Percentiles rank a stretch among this genome's conserved stretches.
Conservation (phyloP, 2,888 invertebrate species). For the Melangyna quadrimaculata region DNA sequence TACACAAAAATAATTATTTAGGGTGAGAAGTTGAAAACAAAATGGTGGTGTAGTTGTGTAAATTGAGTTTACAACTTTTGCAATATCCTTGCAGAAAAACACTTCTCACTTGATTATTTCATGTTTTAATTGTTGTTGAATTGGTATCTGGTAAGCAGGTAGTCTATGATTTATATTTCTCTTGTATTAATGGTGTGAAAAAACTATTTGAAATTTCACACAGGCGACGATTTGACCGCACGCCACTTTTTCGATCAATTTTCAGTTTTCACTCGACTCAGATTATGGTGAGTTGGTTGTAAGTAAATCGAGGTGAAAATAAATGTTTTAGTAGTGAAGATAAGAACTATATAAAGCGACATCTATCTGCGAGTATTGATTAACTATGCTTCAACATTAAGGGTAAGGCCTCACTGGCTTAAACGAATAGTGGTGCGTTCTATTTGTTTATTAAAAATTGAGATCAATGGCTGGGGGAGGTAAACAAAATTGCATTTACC, state of each 20-base stretch:
- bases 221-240: constrained; percentile 38
- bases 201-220: constrained; percentile 1
- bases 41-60: constrained; percentile 67
- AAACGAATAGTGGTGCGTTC: too few species aligned
- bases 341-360: neutral
- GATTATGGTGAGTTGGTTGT: neutral
- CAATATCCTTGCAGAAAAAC: neutral
- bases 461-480: too few species aligned
- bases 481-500: too few species aligned
- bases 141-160: neutral
- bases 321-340: neutral
- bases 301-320: neutral
- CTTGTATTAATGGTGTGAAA: neutral
- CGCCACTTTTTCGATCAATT: constrained; percentile 68
- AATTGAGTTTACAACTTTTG: constrained; percentile 6
- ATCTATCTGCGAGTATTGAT: neutral
- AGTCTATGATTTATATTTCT: neutral
- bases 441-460: too few species aligned
- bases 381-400: too few species aligned
- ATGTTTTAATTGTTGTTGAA: neutral
- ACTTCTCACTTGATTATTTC: neutral
- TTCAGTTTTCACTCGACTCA: constrained; percentile 57
- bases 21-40: constrained; percentile 67
- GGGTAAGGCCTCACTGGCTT: too few species aligned
- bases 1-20: constrained; percentile 20